phyloP scores from a whole-genome alignment of 1,140 invertebrate genomes.

The Druon quercuslanigerum region DNA sequence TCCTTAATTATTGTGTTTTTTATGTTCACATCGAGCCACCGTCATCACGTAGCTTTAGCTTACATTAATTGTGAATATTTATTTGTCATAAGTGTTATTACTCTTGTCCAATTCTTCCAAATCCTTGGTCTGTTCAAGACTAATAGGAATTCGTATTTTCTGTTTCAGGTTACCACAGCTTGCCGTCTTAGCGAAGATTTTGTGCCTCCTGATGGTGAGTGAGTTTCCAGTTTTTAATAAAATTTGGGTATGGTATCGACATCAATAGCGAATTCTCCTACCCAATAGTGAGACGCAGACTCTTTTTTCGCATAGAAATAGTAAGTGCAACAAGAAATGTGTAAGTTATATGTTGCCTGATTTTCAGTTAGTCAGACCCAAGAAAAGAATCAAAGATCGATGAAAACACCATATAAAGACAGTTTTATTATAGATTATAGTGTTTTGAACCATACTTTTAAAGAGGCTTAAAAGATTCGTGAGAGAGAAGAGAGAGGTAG shows the following conservation, averaged over 20 bases:
- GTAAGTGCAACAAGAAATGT: too few relatives aligned
- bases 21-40: not conserved
- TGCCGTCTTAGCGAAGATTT: constrained; percentile 90
- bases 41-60: not conserved
- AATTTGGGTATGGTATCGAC: not conserved
- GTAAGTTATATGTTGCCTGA: too few relatives aligned
- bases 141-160: constrained; percentile 51
- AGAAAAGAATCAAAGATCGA: too few relatives aligned
- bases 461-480: too few relatives aligned
- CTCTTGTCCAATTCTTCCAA: not conserved
- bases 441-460: too few relatives aligned
- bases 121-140: not conserved
- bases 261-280: too few relatives aligned
- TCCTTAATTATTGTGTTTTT: constrained; percentile 6
- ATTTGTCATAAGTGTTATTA: not conserved
- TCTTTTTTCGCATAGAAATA: not conserved
- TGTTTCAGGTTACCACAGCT: constrained; percentile 89
- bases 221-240: not conserved
- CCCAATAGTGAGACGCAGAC: not conserved
- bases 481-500: too few relatives aligned
- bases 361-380: too few relatives aligned
- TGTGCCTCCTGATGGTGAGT: constrained; percentile 89
- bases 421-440: too few relatives aligned
- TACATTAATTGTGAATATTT: constrained; percentile 14
- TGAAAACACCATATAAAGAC: too few relatives aligned